Base-by-base conservation (phyloP, 2,888 invertebrate species). In the Caenorhabditis uteleia region DNA sequence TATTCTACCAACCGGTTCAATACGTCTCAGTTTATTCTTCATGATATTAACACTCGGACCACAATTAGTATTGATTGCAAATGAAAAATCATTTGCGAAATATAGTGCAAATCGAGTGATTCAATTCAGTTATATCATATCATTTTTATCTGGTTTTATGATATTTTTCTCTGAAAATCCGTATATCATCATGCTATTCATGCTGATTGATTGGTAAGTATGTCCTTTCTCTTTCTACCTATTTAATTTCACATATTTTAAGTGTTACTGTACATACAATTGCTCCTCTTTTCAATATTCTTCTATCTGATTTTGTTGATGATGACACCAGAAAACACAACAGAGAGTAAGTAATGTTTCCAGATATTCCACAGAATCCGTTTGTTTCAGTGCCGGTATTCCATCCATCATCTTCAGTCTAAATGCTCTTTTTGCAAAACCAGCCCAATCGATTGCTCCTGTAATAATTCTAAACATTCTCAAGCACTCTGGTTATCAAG, bases 301-400 rank as follows among this genome's bases (percentile, higher is more conserved):
- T 82, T 21, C 66, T 82, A n/a, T 77, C 82, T 1, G 82, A 82
- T 49, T 77, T 82, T 33, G 79, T 82, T 23, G 82, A 82, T 38
- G 81, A 82, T 34, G 82, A 82, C 40, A 64, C 70, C 12, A 40
- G 54, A 26, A 56, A 69, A 34, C 58, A 67, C 38, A 42, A n/a
- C 7, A 25, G 72, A 38, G 39, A 33, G 66, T 55, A 18, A 16
- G 10, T 42, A 20, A 40, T 31, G n/a, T 7, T n/a, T 16, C n/a
- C 12, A n/a, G 26, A 44, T 25, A 44, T 33, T 27, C 34, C 31
- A 12, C 16, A 23, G 12, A 25, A 43, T 21, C 42, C 8, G 20
- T 25, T 46, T 12, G 12, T 59, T 62, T 25, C 46, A 74, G 75
- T 40, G 58, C 68, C n/a, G 64, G 76, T 1, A 48, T 82, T 16